phyloP scores from a whole-genome alignment of 1,140 invertebrate genomes.

The Temnothorax curvispinosus region DNA sequence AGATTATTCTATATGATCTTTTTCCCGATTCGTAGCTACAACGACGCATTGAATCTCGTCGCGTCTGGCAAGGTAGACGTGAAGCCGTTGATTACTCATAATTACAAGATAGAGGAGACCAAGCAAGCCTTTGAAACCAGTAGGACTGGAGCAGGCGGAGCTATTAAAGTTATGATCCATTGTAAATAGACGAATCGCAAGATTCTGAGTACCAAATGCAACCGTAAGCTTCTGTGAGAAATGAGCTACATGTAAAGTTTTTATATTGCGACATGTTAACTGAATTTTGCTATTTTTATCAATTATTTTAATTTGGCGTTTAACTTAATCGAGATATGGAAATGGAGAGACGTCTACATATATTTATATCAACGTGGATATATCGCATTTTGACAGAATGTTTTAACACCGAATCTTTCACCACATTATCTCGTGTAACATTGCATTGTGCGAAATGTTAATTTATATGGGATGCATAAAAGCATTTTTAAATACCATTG shows the following conservation, averaged over 20 bases:
- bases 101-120: conserved; percentile 94
- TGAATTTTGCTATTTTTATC: neutral
- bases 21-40: conserved; percentile 89
- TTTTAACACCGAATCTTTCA: neutral
- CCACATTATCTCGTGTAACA: neutral
- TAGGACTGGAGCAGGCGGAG: conserved; percentile 88
- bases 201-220: neutral
- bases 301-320: neutral
- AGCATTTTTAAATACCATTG: neutral
- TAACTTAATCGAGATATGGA: neutral
- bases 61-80: conserved; percentile 94
- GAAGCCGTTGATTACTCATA: conserved; percentile 96
- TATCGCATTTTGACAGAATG: neutral
- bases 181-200: conserved; percentile 84
- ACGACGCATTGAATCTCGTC: conserved; percentile 93
- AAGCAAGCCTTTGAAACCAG: conserved; percentile 95
- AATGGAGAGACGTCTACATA: neutral
- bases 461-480: neutral
- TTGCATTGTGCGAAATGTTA: neutral
- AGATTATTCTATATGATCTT: neutral
- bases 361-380: neutral
- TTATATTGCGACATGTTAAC: neutral
- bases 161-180: conserved; percentile 98
- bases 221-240: neutral
- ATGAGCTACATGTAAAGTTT: neutral